phyloP scores from a whole-genome alignment of 2,113 vertebrate species.

The Ancistrus triradiatus region DNA sequence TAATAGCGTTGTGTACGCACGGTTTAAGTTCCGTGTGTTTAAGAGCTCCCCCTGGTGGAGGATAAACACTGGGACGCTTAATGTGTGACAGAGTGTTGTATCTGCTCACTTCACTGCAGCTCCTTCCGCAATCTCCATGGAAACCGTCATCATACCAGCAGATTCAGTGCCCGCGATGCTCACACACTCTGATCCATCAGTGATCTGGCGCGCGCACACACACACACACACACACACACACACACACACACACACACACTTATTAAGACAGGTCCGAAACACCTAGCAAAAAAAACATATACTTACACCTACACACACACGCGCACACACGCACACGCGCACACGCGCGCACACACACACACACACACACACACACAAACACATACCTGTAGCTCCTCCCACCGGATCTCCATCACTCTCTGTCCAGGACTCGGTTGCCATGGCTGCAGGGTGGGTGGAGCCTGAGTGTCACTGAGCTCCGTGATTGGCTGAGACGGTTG shows the following conservation, averaged over 20 bases:
- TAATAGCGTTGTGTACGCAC: too few relatives aligned
- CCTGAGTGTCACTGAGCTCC: constrained; percentile 58
- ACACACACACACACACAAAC: constrained; percentile 30
- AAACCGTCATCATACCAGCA: constrained; percentile 77
- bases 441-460: constrained; percentile 68
- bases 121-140: constrained; percentile 88
- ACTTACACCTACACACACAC: constrained; percentile 23
- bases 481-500: constrained; percentile 73
- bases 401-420: constrained; percentile 81
- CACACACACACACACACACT: constrained; percentile 18
- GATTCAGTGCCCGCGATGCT: constrained; percentile 77
- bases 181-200: constrained; percentile 45
- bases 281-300: too few relatives aligned
- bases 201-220: constrained; percentile 23
- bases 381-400: constrained; percentile 83
- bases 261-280: too few relatives aligned
- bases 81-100: too few relatives aligned
- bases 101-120: constrained; percentile 96
- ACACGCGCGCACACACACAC: constrained; percentile 29
- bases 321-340: constrained; percentile 27
- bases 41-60: too few relatives aligned
- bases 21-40: too few relatives aligned
- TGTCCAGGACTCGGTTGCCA: constrained; percentile 89
- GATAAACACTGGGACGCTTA: too few relatives aligned
- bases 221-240: constrained; percentile 21